These are phyloP conservation scores for Mythimna vitellina DNA, from an alignment of 2,888 invertebrate species.

Conservation along the genomic window DNA sequence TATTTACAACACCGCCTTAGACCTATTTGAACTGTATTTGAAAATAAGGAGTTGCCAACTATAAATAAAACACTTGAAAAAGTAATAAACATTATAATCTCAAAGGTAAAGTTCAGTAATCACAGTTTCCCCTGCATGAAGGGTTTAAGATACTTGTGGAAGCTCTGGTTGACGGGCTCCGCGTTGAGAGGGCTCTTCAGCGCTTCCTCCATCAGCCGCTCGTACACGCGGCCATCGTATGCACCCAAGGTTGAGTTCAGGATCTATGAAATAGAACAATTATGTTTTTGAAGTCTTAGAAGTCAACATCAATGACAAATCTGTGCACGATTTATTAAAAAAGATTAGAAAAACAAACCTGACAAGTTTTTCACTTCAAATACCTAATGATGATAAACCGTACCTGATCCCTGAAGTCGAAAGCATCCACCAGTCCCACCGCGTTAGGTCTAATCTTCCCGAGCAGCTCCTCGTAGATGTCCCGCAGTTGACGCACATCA, in stretches of 20 bases:
- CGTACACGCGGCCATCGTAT: conserved; percentile 96
- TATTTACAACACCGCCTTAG: conserved; percentile 27
- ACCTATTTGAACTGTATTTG: background rate
- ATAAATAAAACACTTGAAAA: background rate
- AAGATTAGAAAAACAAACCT: too few species aligned
- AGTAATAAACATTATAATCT: background rate
- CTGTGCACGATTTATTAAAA: too few species aligned
- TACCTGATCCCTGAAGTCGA: conserved; percentile 95
- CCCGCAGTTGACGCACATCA: conserved; percentile 91
- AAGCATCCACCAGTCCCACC: conserved; percentile 97
- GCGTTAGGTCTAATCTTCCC: conserved; percentile 95
- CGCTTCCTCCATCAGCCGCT: conserved; percentile 94
- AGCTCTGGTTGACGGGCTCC: conserved; percentile 93
- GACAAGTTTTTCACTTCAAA: too few species aligned
- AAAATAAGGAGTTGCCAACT: background rate
- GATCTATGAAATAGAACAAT: conserved; percentile 69
- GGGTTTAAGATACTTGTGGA: conserved; percentile 94
- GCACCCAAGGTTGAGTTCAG: conserved; percentile 94
- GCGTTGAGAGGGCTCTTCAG: conserved; percentile 90
- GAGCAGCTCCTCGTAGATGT: conserved; percentile 92
- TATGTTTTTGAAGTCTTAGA: background rate
- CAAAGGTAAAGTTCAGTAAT: conserved; percentile 54
- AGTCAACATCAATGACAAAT: too few species aligned
- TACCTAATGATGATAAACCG: background rate
- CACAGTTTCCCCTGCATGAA: conserved; percentile 94